These are phyloP conservation scores for Brienomyrus brachyistius DNA, from an alignment of 2,113 vertebrate species.

Conservation along the genomic window DNA sequence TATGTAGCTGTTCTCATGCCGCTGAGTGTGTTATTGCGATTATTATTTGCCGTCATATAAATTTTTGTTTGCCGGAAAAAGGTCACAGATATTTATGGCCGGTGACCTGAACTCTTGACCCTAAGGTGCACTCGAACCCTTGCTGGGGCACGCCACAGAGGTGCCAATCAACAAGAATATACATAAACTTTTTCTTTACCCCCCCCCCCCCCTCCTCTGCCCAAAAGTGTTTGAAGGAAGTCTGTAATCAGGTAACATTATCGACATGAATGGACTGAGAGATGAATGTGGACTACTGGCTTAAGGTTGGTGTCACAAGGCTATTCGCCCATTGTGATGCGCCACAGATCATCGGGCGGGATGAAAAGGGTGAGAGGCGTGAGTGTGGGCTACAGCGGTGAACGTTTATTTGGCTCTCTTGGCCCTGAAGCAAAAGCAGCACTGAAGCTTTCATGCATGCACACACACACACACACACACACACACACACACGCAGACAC, in stretches of 20 bases:
- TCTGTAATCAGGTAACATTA: constrained; percentile 14
- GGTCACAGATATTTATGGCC: constrained; percentile 58
- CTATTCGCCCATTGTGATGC: constrained; percentile 28
- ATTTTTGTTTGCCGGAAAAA: constrained; percentile 61
- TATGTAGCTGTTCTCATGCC: constrained; percentile 67
- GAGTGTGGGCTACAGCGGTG: constrained; percentile 29
- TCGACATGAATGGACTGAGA: constrained; percentile 2
- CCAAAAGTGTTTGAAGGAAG: background rate
- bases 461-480: constrained; percentile 26
- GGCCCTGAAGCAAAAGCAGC: constrained; percentile 42
- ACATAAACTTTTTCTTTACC: constrained; percentile 66
- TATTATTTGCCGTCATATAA: constrained; percentile 71
- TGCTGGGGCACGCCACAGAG: constrained; percentile 68
- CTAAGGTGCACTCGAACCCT: constrained; percentile 53
- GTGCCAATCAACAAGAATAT: constrained; percentile 69
- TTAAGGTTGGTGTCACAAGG: constrained; percentile 23
- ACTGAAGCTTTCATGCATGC: constrained; percentile 33
- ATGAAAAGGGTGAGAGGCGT: constrained; percentile 19
- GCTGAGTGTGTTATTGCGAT: constrained; percentile 76
- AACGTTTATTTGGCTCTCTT: constrained; percentile 51
- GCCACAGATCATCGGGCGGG: constrained; percentile 15
- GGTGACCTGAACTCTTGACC: constrained; percentile 72
- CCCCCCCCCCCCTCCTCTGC: constrained; percentile 19
- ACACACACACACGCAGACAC: constrained; percentile 23
- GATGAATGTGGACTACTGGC: constrained; percentile 28